A percentile compares a stretch with the other conserved stretches of the same genome.
Evolutionary conservation across 2,797 vertebrate species (phyloP).

Genomic region (Sebastes steindachneri): DNA sequence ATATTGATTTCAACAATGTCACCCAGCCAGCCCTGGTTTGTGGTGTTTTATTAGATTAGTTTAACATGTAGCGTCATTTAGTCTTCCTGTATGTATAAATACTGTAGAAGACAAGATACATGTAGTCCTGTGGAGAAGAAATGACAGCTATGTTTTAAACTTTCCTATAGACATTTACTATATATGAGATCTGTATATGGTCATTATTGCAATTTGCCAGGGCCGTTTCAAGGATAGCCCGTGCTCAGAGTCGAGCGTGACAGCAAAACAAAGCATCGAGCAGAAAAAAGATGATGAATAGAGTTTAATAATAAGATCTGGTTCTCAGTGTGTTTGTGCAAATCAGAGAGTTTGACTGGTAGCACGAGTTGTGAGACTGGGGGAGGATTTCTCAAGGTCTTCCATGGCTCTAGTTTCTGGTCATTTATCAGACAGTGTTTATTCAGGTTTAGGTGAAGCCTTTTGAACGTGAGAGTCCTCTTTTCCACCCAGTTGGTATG

Average conservation of each 20-base stretch:
- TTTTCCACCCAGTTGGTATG: conserved; percentile 31
- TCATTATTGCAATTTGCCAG: neutral
- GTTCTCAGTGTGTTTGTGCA: conserved; percentile 10
- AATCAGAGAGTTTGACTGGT: conserved; percentile 9
- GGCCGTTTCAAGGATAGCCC: neutral
- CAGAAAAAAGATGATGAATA: neutral
- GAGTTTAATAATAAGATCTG: conserved; percentile 18
- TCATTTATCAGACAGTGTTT: conserved; percentile 71
- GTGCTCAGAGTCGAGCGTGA: conserved; percentile 4
- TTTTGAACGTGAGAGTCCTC: conserved; percentile 57
- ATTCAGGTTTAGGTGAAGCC: conserved; percentile 58
- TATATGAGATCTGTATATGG: neutral
- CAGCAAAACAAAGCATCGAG: conserved; percentile 23
- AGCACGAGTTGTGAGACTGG: conserved; percentile 5
- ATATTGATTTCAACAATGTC: neutral
- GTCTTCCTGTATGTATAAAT: neutral
- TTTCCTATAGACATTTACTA: neutral
- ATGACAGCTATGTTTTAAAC: neutral
- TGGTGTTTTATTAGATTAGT: neutral
- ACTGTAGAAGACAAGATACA: neutral
- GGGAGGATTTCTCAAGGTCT: conserved; percentile 41
- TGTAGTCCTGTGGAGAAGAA: neutral
- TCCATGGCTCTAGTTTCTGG: conserved; percentile 55
- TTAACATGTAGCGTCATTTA: neutral
- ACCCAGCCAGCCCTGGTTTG: neutral